Conservation (phyloP, 2,797 vertebrate species). For the Sciurus vulgaris region DNA sequence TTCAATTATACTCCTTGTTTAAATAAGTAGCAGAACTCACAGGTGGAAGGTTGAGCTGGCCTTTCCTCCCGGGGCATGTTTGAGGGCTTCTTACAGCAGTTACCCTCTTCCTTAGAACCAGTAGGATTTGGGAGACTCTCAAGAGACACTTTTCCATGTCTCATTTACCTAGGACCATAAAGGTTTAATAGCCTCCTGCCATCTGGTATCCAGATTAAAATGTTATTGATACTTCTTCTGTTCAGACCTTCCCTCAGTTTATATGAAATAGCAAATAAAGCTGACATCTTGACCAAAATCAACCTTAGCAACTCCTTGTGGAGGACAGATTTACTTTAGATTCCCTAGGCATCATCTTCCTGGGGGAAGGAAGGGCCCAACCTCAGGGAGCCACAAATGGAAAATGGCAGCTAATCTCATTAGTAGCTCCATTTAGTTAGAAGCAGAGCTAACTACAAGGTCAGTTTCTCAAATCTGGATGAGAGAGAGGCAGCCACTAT, state of each 20-base stretch:
- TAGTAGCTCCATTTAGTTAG: not conserved
- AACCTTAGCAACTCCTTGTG: not conserved
- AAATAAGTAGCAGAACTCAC: not conserved
- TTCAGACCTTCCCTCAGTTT: not conserved
- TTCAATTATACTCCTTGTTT: not conserved
- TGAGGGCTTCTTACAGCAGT: not conserved
- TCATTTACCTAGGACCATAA: slow-evolving; percentile 36
- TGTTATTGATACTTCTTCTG: not conserved
- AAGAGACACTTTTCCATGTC: not conserved
- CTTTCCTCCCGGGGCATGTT: not conserved
- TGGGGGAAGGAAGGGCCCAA: too few species aligned
- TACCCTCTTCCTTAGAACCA: not conserved
- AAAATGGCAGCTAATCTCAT: slow-evolving; percentile 51
- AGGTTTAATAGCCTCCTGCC: not conserved
- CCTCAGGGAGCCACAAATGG: not conserved
- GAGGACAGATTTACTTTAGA: slow-evolving; percentile 18
- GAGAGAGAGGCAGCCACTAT: not conserved
- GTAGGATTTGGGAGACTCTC: not conserved
- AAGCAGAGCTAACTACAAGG: not conserved
- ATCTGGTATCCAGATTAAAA: not conserved
- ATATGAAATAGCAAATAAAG: not conserved
- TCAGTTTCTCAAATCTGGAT: not conserved
- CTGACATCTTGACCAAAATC: not conserved
- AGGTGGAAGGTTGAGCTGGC: not conserved
- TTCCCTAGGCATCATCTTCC: not conserved